Evolutionary conservation across 1,140 invertebrate genomes (phyloP).

Genomic region (Sitobion miscanthi): DNA sequence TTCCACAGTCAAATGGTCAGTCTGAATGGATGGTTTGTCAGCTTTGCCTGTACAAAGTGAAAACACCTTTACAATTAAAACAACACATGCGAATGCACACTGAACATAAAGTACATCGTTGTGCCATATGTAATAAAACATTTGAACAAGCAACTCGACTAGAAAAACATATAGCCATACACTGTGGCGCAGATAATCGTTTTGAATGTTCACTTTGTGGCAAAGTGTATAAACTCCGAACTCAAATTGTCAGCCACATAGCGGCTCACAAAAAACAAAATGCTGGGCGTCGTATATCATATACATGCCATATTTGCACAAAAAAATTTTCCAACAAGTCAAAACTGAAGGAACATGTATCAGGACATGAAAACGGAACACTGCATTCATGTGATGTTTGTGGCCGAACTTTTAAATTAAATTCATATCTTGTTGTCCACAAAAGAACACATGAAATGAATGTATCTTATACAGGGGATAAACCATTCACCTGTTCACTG

Average conservation of each 20-base stretch:
- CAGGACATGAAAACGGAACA: slow-evolving; percentile 57
- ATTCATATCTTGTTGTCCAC: slow-evolving; percentile 58
- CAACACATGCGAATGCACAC: slow-evolving; percentile 53
- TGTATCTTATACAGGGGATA: slow-evolving; percentile 58
- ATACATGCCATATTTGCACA: slow-evolving; percentile 57
- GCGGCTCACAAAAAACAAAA: slow-evolving; percentile 58
- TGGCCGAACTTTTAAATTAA: slow-evolving; percentile 58
- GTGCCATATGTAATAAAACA: slow-evolving; percentile 57
- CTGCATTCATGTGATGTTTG: slow-evolving; percentile 59
- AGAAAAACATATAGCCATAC: slow-evolving; percentile 57
- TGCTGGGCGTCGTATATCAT: slow-evolving; percentile 54
- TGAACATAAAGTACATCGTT: slow-evolving; percentile 49
- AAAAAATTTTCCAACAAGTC: slow-evolving; percentile 58
- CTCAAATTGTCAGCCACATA: slow-evolving; percentile 58
- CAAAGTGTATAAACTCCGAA: slow-evolving; percentile 57
- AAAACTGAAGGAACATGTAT: slow-evolving; percentile 55
- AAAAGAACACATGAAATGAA: slow-evolving; percentile 58
- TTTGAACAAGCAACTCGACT: slow-evolving; percentile 50
- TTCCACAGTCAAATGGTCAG: slow-evolving; percentile 12
- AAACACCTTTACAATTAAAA: slow-evolving; percentile 47
- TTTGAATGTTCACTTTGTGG: slow-evolving; percentile 57
- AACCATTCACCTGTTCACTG: slow-evolving; percentile 57
- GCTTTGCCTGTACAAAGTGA: slow-evolving; percentile 29
- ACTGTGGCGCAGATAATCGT: slow-evolving; percentile 53
- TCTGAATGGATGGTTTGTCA: slow-evolving; percentile 46